Percentiles rank a stretch among this genome's conserved stretches.
These are phyloP conservation scores for Lagenorhynchus albirostris DNA, from an alignment of 2,113 vertebrate genomes.

Conservation along the genomic window DNA sequence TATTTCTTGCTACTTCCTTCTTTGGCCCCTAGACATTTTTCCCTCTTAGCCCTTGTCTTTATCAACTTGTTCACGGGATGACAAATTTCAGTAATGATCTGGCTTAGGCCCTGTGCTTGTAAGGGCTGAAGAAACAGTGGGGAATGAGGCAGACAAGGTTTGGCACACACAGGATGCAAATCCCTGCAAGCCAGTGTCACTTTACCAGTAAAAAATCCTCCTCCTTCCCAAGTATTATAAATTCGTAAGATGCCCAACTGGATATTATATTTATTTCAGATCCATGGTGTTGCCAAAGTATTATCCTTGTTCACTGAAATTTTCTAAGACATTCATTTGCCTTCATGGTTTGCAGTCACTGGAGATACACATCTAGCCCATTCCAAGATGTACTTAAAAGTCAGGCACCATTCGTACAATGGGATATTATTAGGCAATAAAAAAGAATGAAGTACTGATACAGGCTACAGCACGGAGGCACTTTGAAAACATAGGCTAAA, in stretches of 20 bases:
- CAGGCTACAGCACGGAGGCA: background rate
- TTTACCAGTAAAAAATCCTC: background rate
- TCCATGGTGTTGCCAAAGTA: background rate
- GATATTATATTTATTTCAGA: background rate
- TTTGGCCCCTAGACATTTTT: background rate
- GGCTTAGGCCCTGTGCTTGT: background rate
- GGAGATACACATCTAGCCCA: background rate
- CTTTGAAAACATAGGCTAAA: background rate
- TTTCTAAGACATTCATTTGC: background rate
- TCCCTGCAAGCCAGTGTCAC: background rate
- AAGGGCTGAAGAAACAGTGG: background rate
- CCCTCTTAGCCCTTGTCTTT: background rate
- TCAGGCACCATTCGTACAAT: background rate
- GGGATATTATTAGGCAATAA: background rate
- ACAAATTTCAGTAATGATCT: background rate
- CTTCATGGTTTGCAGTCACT: background rate
- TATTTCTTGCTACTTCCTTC: background rate
- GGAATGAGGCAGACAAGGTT: background rate
- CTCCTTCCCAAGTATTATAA: background rate
- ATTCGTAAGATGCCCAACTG: background rate
- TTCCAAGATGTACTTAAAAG: background rate
- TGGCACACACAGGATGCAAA: background rate
- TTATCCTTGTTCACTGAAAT: background rate
- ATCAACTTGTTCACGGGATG: background rate
- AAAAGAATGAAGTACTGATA: background rate